Conservation (phyloP, 2,113 vertebrate species). For the Phalacrocorax pelagicus region DNA sequence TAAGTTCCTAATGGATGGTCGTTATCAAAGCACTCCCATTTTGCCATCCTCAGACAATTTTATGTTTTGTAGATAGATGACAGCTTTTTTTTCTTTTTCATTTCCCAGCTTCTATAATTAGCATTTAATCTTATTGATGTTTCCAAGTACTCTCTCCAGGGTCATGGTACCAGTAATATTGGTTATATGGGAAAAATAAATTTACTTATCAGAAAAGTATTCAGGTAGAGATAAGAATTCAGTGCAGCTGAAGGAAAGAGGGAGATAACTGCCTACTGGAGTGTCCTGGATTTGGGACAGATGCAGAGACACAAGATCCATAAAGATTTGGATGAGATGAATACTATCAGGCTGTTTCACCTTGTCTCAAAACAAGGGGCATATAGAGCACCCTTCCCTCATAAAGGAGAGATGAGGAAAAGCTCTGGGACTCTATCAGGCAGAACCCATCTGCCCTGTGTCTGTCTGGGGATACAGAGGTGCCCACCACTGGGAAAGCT, state of each 20-base stretch:
- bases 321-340: background rate
- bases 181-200: background rate
- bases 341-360: background rate
- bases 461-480: background rate
- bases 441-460: background rate
- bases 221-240: background rate
- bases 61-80: background rate
- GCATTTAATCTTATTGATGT: background rate
- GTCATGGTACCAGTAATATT: background rate
- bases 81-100: background rate
- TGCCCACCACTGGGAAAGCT: fast-evolving
- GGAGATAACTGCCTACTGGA: background rate
- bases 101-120: background rate
- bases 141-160: background rate
- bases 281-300: background rate
- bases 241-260: background rate
- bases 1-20: background rate
- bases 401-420: background rate
- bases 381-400: background rate
- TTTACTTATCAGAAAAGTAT: background rate
- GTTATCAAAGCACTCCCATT: background rate
- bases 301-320: background rate
- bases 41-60: background rate
- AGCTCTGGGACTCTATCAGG: background rate
- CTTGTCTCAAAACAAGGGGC: background rate